Evolutionary conservation across 1,140 invertebrate genomes (phyloP), one percentile per base, ranked within the genome.

Genomic region (Saccostrea echinata): DNA sequence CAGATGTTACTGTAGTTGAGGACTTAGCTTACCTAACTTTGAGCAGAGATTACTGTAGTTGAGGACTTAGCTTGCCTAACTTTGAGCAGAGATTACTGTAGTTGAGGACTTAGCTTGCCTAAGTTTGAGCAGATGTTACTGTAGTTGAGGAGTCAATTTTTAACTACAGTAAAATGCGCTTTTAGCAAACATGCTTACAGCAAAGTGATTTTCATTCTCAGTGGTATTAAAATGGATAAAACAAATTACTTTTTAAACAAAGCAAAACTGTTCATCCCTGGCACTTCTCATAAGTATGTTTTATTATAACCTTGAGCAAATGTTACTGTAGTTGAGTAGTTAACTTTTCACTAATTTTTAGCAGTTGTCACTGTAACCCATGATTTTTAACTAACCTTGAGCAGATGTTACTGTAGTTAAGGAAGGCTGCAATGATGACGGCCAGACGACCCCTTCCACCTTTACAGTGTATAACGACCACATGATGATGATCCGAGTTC

Each of bases 71-170:
- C 21, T 4, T 24, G 8, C 8, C 91, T 87, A 90, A 96, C 96
- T 94, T 97, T 55, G 97, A 97, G 95, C 98, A 98, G 91, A 98
- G 98, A 93, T 97, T 98, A 90, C 97, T 98, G 95, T 98, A 98
- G 95, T 98, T 97, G 97, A 98, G 98, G 95, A 98, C 16, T 43
- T 30, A 3, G 1, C 21, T 4, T 24, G 8, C 8, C 91, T 87
- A 90, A 96, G 96, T 94, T 97, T 55, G 97, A 97, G 95, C 98
- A 98, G 91, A 98, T 98, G 93, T 97, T 98, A 90, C 97, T 98
- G 95, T 98, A 98, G 95, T 98, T 97, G 97, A 98, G 98, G 95
- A 98, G n/a, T n/a, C n/a, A n/a, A n/a, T n/a, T n/a, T n/a, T n/a
- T n/a, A n/a, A n/a, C 16, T n/a, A n/a, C n/a, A n/a, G n/a, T n/a